Conservation (phyloP, 2,888 invertebrate genomes). For the Nipponacmea schrenckii region DNA sequence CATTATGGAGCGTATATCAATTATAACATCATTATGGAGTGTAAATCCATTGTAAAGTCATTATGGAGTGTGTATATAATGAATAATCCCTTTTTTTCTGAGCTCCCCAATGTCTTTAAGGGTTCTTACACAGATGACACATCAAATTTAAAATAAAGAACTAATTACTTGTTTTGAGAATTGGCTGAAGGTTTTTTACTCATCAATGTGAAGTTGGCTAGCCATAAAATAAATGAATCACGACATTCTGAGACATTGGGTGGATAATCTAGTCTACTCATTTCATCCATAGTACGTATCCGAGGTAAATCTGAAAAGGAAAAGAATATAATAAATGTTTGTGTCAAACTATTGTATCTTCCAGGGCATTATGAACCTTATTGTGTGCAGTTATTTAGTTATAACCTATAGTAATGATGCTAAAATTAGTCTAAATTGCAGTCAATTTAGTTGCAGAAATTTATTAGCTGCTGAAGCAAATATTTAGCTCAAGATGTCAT, state of each 20-base stretch:
- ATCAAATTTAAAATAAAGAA: too few relatives aligned
- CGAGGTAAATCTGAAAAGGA: conserved; percentile 46
- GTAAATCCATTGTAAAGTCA: too few relatives aligned
- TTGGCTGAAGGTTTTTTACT: conserved; percentile 38
- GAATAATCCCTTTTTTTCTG: too few relatives aligned
- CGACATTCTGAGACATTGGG: conserved; percentile 53
- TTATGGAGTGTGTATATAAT: too few relatives aligned
- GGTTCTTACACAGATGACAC: too few relatives aligned
- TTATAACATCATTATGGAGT: neutral
- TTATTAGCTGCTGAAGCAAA: too few relatives aligned
- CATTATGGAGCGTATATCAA: neutral
- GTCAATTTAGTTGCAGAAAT: too few relatives aligned
- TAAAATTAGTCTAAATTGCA: neutral
- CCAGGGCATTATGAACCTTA: neutral
- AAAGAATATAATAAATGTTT: neutral
- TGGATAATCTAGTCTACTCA: conserved; percentile 48
- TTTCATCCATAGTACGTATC: conserved; percentile 41
- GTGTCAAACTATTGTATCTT: too few relatives aligned
- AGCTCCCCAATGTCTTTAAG: too few relatives aligned
- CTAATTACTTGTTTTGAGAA: conserved; percentile 36
- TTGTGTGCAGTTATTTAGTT: neutral
- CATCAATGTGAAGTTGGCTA: conserved; percentile 54
- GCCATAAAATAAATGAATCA: conserved; percentile 58
- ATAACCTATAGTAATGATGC: too few relatives aligned
- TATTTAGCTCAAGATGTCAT: too few relatives aligned